Percentiles rank a stretch among this genome's conserved stretches.
Conservation (phyloP, 2,113 vertebrate species). For the Tringa solitaria region DNA sequence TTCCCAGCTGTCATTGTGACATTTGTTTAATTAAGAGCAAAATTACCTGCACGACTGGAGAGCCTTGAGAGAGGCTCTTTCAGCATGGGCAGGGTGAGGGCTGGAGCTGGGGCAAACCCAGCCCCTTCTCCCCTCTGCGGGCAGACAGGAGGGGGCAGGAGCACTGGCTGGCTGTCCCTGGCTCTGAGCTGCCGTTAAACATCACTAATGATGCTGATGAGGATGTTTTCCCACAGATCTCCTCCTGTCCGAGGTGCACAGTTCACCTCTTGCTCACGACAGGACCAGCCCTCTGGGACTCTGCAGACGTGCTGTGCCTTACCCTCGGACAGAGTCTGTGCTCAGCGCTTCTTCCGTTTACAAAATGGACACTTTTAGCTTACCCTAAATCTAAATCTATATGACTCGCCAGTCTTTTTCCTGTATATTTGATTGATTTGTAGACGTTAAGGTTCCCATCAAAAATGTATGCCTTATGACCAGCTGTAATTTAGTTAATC, state of each 20-base stretch:
- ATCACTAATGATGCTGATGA: accelerated
- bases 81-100: background rate
- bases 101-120: background rate
- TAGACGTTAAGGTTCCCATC: background rate
- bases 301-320: background rate
- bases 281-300: accelerated
- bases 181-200: background rate
- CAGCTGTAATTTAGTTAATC: background rate
- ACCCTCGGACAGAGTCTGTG: accelerated
- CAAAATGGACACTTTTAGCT: background rate
- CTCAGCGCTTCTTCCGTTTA: background rate
- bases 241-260: accelerated
- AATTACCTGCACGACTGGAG: background rate
- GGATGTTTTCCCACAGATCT: background rate
- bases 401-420: background rate
- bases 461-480: background rate
- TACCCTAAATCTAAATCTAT: too few relatives aligned
- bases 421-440: background rate
- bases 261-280: background rate
- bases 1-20: constrained; percentile 24
- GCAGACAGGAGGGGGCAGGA: accelerated
- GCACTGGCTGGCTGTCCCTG: accelerated
- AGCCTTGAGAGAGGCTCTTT: background rate
- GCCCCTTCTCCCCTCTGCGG: background rate
- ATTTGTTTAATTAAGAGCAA: constrained; percentile 40